Conservation (phyloP, 2,888 invertebrate genomes). For the Drosophila koepferae region DNA sequence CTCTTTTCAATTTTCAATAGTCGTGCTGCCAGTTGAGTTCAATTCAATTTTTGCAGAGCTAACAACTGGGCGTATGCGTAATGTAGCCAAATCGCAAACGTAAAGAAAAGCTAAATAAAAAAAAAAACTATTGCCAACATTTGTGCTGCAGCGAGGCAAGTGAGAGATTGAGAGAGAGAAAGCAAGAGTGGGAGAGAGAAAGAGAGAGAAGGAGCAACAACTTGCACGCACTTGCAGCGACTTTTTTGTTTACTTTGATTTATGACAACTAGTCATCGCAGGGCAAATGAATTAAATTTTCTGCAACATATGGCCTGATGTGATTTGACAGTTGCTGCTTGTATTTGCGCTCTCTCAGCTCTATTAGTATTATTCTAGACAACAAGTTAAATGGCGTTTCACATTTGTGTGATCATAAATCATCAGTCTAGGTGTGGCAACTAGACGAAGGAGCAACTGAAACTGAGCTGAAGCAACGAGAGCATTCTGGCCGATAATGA, state of each 20-base stretch:
- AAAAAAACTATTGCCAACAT: conserved; percentile 42
- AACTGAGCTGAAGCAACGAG: conserved; percentile 4
- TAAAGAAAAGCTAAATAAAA: background rate
- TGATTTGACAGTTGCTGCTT: conserved; percentile 36
- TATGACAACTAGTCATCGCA: conserved; percentile 10
- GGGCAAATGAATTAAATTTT: conserved; percentile 44
- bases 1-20: conserved; percentile 13
- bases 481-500: conserved; percentile 39
- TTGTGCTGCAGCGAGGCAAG: conserved; percentile 5
- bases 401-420: conserved; percentile 61
- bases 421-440: conserved; percentile 43
- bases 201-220: background rate
- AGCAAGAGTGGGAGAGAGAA: background rate
- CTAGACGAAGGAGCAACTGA: background rate
- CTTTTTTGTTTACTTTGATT: conserved; percentile 9
- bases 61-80: conserved; percentile 37
- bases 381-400: conserved; percentile 53
- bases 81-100: conserved; percentile 4
- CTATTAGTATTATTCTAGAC: conserved; percentile 13
- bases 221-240: background rate
- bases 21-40: conserved; percentile 14
- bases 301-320: conserved; percentile 36
- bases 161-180: background rate
- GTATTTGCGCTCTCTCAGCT: background rate
- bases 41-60: conserved; percentile 3